phyloP scores from a whole-genome alignment of 2,888 invertebrate genomes.

The Hedya salicella region DNA sequence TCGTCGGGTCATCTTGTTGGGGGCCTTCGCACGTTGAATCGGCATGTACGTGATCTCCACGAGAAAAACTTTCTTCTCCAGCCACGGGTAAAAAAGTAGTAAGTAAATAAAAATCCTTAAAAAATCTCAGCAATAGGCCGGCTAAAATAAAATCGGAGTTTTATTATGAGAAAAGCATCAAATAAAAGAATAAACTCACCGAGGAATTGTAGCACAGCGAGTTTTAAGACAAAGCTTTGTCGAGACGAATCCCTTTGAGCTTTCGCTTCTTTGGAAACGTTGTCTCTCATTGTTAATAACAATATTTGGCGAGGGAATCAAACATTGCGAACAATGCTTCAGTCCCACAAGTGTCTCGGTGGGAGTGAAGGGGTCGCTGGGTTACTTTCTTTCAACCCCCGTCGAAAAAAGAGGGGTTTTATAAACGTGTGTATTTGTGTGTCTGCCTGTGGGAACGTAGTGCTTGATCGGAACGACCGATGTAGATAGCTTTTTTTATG shows the following conservation, averaged over 20 bases:
- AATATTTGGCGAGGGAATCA: conserved; percentile 23
- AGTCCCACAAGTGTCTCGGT: background rate
- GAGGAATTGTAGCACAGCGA: conserved; percentile 8
- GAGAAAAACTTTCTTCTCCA: too few relatives aligned
- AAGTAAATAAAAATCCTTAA: background rate
- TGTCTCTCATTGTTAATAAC: conserved; percentile 3
- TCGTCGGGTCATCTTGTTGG: too few relatives aligned
- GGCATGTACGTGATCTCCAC: too few relatives aligned
- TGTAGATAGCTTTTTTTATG: too few relatives aligned
- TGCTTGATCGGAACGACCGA: too few relatives aligned
- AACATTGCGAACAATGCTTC: background rate
- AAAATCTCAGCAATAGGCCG: background rate
- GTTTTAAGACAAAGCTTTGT: conserved; percentile 31
- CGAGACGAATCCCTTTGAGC: conserved; percentile 12
- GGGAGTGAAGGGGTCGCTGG: too few relatives aligned
- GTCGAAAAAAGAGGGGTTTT: too few relatives aligned
- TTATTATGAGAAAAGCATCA: conserved; percentile 6
- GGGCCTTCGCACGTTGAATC: too few relatives aligned
- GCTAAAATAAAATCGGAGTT: background rate
- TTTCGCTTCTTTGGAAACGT: conserved; percentile 8
- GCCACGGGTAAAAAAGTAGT: too few relatives aligned
- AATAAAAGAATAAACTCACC: conserved; percentile 22
- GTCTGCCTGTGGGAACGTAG: too few relatives aligned
- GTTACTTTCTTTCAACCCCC: too few relatives aligned
- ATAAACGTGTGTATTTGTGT: too few relatives aligned